Percentiles rank a stretch among this genome's conserved stretches.
Evolutionary conservation across 2,797 vertebrate genomes (phyloP).

Genomic region (Sebastes oblongus): DNA sequence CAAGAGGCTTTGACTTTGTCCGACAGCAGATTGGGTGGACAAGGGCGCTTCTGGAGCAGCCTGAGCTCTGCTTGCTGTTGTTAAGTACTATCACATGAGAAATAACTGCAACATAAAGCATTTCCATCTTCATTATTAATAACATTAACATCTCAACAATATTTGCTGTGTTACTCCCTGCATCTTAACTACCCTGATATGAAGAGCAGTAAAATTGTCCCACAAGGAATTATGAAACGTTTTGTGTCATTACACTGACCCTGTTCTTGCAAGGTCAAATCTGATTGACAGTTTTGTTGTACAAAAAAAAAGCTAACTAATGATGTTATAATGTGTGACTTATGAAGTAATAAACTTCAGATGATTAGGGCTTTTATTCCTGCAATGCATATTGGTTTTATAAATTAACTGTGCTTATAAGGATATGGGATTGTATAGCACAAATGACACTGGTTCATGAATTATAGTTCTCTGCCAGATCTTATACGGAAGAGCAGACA

Average conservation of each 20-base stretch:
- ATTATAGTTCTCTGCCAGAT: no score
- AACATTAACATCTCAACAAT: conserved; percentile 8
- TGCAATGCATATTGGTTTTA: not conserved
- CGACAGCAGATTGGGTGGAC: conserved; percentile 53
- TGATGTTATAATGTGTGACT: not conserved
- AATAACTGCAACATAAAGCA: conserved; percentile 8
- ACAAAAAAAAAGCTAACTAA: not conserved
- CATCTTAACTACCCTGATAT: conserved; percentile 4
- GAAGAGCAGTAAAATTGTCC: not conserved
- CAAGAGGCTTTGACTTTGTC: conserved; percentile 75
- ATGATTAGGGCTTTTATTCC: not conserved
- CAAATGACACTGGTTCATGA: not conserved
- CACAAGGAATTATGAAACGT: not conserved
- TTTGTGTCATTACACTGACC: not conserved
- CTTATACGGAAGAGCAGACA: no score
- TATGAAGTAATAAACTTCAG: not conserved
- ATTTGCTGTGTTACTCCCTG: not conserved
- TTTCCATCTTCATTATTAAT: conserved; percentile 10
- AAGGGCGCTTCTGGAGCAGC: conserved; percentile 45
- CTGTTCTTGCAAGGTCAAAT: not conserved
- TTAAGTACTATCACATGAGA: conserved; percentile 23
- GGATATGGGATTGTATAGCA: not conserved
- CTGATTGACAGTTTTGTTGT: not conserved
- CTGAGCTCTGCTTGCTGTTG: conserved; percentile 10
- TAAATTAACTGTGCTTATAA: not conserved